Evolutionary conservation across 2,113 vertebrate genomes (phyloP).

Genomic region (Solea solea): DNA sequence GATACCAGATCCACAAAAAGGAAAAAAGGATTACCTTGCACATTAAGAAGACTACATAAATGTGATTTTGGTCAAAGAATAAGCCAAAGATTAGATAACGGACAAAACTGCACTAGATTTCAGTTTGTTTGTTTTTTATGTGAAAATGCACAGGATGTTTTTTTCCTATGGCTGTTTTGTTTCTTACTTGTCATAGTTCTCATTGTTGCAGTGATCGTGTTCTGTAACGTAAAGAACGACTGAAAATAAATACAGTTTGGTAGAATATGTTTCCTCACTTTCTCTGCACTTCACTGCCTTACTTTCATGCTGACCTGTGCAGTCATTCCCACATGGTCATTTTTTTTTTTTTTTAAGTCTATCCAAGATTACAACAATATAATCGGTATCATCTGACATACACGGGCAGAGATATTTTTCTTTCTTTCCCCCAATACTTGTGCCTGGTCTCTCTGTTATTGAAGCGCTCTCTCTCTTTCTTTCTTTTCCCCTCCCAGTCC

Average conservation of each 20-base stretch:
- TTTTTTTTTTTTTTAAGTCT: conserved; percentile 41
- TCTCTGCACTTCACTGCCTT: conserved; percentile 17
- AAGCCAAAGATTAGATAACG: conserved; percentile 79
- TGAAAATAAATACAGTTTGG: conserved; percentile 82
- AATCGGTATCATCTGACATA: conserved; percentile 79
- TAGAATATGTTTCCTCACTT: conserved; percentile 52
- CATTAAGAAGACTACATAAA: conserved; percentile 29
- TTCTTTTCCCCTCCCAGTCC: conserved; percentile 49
- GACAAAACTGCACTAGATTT: conserved; percentile 69
- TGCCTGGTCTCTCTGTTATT: conserved; percentile 47
- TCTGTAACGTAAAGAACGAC: conserved; percentile 7
- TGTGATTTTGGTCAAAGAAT: conserved; percentile 61
- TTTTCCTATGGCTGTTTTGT: conserved; percentile 34
- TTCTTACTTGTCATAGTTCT: conserved; percentile 52
- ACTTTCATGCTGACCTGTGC: conserved; percentile 55
- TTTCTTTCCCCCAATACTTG: conserved; percentile 51
- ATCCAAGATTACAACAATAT: conserved; percentile 70
- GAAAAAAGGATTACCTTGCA: conserved; percentile 35
- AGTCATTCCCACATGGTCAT: conserved; percentile 59
- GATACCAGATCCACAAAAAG: conserved; percentile 7
- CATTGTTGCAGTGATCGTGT: conserved; percentile 57
- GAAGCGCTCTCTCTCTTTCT: conserved; percentile 42
- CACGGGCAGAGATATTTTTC: conserved; percentile 59
- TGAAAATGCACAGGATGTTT: conserved; percentile 51
- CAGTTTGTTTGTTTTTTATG: conserved; percentile 55